These are phyloP conservation scores for Mastigias papua DNA, from an alignment of 30 jellyfish, hydroid and myxozoan genomes.

Conservation along the genomic window DNA sequence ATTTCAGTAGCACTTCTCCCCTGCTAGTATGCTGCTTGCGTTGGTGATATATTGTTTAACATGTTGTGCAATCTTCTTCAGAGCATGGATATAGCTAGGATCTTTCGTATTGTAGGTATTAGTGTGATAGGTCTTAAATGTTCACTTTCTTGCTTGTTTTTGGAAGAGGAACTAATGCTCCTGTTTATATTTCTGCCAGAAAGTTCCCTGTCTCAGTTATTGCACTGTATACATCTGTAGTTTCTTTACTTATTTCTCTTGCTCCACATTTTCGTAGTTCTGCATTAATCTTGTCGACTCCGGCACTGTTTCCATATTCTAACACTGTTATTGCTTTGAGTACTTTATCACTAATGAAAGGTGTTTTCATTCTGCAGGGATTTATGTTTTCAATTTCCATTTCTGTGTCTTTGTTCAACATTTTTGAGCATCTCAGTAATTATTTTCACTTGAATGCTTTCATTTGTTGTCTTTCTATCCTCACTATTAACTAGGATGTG, in stretches of 20 bases:
- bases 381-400: too few species aligned
- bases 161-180: conserved; percentile 53
- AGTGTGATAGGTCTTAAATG: conserved; percentile 54
- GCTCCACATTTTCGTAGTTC: too few species aligned
- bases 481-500: too few species aligned
- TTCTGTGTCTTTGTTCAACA: too few species aligned
- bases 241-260: neutral
- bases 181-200: conserved; percentile 48
- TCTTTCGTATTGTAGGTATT: conserved; percentile 43
- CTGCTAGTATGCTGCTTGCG: conserved; percentile 75
- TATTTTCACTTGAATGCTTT: too few species aligned
- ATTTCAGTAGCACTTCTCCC: conserved; percentile 58
- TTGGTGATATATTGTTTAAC: conserved; percentile 19
- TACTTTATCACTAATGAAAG: too few species aligned
- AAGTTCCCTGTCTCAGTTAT: conserved; percentile 43
- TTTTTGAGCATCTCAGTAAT: too few species aligned
- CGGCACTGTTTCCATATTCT: too few species aligned
- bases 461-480: too few species aligned
- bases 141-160: conserved; percentile 42
- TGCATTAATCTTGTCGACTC: too few species aligned
- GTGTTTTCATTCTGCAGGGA: too few species aligned
- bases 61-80: neutral
- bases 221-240: conserved; percentile 26
- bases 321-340: too few species aligned
- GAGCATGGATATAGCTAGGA: conserved; percentile 50